These are phyloP conservation scores for Papilio polytes DNA, from an alignment of 1,140 invertebrate genomes.

Conservation along the genomic window DNA sequence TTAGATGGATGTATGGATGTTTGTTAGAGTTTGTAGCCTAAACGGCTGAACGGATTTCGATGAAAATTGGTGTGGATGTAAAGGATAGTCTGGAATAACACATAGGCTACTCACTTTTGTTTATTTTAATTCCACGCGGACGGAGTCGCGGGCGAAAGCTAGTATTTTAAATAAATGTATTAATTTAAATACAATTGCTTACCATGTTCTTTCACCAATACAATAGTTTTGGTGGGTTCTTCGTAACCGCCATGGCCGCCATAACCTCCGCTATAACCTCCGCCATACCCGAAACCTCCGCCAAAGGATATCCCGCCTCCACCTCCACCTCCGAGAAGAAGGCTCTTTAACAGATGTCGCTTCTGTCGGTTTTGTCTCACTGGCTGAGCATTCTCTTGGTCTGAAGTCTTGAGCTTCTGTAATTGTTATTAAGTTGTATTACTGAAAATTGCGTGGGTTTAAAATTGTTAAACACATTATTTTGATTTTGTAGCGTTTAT, in stretches of 20 bases:
- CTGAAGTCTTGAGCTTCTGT: conserved; percentile 76
- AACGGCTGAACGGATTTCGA: too few relatives aligned
- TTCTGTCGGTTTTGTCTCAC: conserved; percentile 60
- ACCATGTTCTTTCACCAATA: conserved; percentile 60
- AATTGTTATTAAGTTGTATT: conserved; percentile 31
- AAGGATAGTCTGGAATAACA: too few relatives aligned
- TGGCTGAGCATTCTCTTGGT: conserved; percentile 53
- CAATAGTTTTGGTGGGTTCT: conserved; percentile 55
- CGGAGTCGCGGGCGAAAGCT: too few relatives aligned
- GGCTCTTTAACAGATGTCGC: conserved; percentile 53
- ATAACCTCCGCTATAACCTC: conserved; percentile 45
- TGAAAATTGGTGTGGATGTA: too few relatives aligned
- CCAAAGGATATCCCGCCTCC: conserved; percentile 44
- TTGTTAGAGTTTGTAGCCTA: too few relatives aligned
- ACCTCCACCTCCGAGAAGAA: conserved; percentile 38
- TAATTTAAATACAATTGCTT: background rate
- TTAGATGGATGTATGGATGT: too few relatives aligned
- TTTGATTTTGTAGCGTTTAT: too few relatives aligned
- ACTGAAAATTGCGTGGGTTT: background rate
- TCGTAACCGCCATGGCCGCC: conserved; percentile 52
- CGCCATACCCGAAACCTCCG: conserved; percentile 44
- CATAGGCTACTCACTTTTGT: too few relatives aligned
- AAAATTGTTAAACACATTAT: too few relatives aligned
- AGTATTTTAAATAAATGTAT: background rate
- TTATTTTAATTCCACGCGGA: too few relatives aligned